Conservation (phyloP, 1,140 invertebrate species). For the Drosophila albomicans region DNA sequence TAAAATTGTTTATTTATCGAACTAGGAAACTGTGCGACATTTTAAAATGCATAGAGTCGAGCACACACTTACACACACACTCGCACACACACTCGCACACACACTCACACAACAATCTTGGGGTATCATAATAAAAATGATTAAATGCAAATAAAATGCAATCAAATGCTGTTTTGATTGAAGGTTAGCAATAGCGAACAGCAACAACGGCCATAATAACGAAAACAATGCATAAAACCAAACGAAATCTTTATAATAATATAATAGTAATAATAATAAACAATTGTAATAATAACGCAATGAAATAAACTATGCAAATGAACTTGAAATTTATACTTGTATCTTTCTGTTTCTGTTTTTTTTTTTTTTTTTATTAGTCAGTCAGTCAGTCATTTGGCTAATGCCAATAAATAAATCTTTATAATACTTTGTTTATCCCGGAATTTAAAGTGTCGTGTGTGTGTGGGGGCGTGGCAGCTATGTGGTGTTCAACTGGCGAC, state of each 20-base stretch:
- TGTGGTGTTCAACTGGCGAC: slow-evolving; percentile 7
- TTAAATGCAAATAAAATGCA: slow-evolving; percentile 37
- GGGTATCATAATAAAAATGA: slow-evolving; percentile 27
- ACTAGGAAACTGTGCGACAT: slow-evolving; percentile 46
- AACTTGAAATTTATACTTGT: slow-evolving; percentile 56
- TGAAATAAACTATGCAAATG: slow-evolving; percentile 57
- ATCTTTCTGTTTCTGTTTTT: no score
- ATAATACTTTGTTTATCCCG: slow-evolving; percentile 20
- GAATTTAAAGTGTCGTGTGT: slow-evolving; percentile 19
- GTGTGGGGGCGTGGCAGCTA: slow-evolving; percentile 27
- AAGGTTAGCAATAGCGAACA: slow-evolving; percentile 24
- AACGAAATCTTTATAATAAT: slow-evolving; percentile 13
- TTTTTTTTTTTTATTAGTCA: slow-evolving; percentile 29
- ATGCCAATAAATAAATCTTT: slow-evolving; percentile 7
- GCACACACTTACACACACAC: not conserved
- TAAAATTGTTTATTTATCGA: slow-evolving; percentile 37
- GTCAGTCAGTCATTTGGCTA: not conserved
- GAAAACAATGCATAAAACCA: not conserved
- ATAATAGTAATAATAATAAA: slow-evolving; percentile 26
- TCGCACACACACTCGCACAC: not conserved
- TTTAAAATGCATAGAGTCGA: slow-evolving; percentile 20
- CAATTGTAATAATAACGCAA: slow-evolving; percentile 44
- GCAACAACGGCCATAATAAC: not conserved
- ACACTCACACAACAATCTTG: not conserved
- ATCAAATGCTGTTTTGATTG: slow-evolving; percentile 27